Base-by-base conservation (phyloP, 1,140 invertebrate genomes). In the Drosophila willistoni region DNA sequence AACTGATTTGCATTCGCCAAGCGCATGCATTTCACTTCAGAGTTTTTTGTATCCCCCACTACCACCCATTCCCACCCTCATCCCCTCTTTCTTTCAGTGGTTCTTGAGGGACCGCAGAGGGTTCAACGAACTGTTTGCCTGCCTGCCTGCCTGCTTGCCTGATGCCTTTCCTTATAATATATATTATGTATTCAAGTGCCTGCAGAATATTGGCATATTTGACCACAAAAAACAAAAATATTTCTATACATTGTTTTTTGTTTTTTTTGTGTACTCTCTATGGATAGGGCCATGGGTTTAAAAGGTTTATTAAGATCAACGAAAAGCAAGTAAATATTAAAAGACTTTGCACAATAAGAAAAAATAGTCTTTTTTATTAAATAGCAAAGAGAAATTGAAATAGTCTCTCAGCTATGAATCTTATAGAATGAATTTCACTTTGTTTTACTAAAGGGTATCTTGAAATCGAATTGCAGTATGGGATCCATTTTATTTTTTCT, bases 1-100 rank as follows among this genome's bases (percentile, higher is more conserved):
- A 78, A 84, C 74, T 71, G 73, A 85, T 84, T 84, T 84, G 81
- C 81, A 84, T 84, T 73, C 34, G 44, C 13, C 73, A 64, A 60
- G 10, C 41, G 22, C 64, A 65, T 72, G 71, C 74, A 66, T 51
- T 44, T 56, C 64, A 71, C 67, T 74, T 61, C 47, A 51, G 44
- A 47, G 44, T 17, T 22, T 22, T 22, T 51, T 14, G 2, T 22
- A 10, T 51, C 1, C 6, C 5, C 12, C 22, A 25, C 22, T 25
- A 29, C 29, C 29, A 29, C n/a, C 19, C n/a, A 3, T 41, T 7
- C 57, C n/a, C 57, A 34, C 13, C 2, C 9, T 25, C 39, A 39
- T 22, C 39, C 39, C 7, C 62, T 29, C 5, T 73, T 44, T 33
- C 47, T 19, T 65, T 2, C 39, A 36, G 33, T 4, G 56, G 33